Evolutionary conservation across 1,140 invertebrate genomes (phyloP), one percentile per base, ranked within the genome.

Genomic region (Parapsyche elsis): DNA sequence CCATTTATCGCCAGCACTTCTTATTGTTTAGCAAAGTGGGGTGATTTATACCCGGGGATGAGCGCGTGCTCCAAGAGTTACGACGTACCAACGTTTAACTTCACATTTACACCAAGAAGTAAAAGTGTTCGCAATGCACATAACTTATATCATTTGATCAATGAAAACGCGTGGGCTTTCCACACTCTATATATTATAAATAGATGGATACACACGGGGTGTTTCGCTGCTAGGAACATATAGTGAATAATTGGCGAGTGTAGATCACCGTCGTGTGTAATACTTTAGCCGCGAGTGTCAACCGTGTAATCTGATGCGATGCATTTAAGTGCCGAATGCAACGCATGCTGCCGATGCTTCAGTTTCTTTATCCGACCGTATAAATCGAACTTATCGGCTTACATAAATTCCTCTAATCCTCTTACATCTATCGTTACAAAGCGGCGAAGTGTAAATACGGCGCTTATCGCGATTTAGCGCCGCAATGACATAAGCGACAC

Each of bases 381-480:
- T 67, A 67, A 67, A 67, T 67, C 64, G 64, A 26, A 67, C 21
- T 23, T 19, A 67, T 67, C 64, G 12, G 64, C 12, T 26, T 23
- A 24, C 64, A 67, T 67, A 67, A 67, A 67, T 67, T 30, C 7
- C n/a, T 67, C 64, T 67, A 67, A 67, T 67, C 64, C 64, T 26
- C 21, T 67, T 26, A 14, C 64, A 67, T 67, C 64, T 26, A 26
- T 67, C 21, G 64, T 23, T 67, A 67, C 64, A 67, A 67, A 67
- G 64, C 64, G 64, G 9, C 24, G 19, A 24, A 30, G 64, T 67
- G 64, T 67, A 67, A 67, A 67, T 67, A 67, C 24, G n/a, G 64
- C 24, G 64, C 64, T 67, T 67, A 67, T 30, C 23, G 21, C 64
- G 64, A 67, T 67, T 14, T 23, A 12, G 9, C 64, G 9, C 0